phyloP scores from a whole-genome alignment of 2,113 vertebrate genomes.

The Cinclus cinclus region DNA sequence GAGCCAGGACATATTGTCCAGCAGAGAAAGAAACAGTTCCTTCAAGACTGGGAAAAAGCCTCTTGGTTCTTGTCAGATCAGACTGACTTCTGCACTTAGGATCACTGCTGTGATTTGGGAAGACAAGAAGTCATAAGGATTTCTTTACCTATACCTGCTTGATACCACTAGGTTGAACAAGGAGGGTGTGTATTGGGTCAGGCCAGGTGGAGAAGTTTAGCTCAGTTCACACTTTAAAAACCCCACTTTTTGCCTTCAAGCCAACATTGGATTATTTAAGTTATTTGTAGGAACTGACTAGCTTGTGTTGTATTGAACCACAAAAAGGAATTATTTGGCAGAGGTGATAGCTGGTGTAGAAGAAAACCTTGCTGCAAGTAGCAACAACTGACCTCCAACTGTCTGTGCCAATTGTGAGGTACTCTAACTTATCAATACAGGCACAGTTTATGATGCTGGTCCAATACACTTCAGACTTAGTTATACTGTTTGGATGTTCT shows the following conservation, averaged over 20 bases:
- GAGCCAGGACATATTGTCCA: not conserved
- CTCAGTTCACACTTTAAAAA: not conserved
- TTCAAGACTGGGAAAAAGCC: not conserved
- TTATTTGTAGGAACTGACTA: not conserved
- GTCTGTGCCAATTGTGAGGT: not conserved
- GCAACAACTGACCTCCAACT: not conserved
- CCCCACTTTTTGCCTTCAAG: not conserved
- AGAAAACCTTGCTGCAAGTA: not conserved
- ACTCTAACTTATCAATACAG: not conserved
- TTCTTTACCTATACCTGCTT: not conserved
- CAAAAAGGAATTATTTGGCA: not conserved
- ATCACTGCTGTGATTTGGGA: not conserved
- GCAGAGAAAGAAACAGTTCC: not conserved
- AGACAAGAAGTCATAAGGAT: not conserved
- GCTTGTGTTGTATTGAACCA: not conserved
- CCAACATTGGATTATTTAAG: not conserved
- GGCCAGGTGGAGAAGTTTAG: not conserved
- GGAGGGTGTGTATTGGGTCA: not conserved
- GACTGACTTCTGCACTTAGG: not conserved
- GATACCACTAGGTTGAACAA: rapidly evolving
- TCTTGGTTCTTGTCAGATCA: not conserved
- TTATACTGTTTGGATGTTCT: not conserved
- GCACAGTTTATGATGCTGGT: not conserved
- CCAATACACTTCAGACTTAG: not conserved
- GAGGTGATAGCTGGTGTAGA: not conserved